Evolutionary conservation across 2,888 invertebrate genomes (phyloP).

Genomic region (Norana najaformis): DNA sequence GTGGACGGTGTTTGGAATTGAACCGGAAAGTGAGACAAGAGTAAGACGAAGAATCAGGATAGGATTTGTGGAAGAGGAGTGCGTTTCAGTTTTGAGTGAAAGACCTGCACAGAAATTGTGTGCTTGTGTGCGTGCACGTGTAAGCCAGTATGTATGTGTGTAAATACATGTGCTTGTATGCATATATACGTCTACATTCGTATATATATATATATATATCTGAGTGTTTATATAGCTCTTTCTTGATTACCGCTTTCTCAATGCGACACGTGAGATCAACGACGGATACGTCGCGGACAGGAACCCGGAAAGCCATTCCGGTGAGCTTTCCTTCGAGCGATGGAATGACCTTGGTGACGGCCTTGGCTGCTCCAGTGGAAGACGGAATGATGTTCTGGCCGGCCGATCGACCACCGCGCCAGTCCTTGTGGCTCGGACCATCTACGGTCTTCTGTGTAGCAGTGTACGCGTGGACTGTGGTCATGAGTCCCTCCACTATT

Average conservation of each 20-base stretch:
- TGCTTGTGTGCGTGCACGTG: too few relatives aligned
- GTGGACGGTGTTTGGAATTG: too few relatives aligned
- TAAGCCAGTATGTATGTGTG: neutral
- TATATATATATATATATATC: neutral
- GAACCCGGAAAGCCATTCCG: constrained; percentile 99
- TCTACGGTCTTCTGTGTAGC: constrained; percentile 98
- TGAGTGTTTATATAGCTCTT: neutral
- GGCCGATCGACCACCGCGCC: constrained; percentile 98
- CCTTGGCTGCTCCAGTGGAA: constrained; percentile 96
- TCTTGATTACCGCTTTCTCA: constrained; percentile 59
- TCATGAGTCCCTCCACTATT: constrained; percentile 93
- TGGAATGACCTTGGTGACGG: constrained; percentile 98
- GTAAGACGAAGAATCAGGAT: too few relatives aligned
- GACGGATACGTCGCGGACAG: constrained; percentile 93
- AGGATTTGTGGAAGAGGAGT: too few relatives aligned
- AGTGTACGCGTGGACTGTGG: constrained; percentile 94
- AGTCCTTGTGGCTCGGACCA: constrained; percentile 83
- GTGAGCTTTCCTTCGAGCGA: constrained; percentile 91
- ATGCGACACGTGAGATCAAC: constrained; percentile 86
- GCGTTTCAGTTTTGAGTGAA: too few relatives aligned
- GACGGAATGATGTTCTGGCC: constrained; percentile 99
- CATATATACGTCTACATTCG: neutral
- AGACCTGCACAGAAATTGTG: too few relatives aligned
- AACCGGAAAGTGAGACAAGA: too few relatives aligned
- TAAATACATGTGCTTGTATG: neutral